Evolutionary conservation across 2,797 vertebrate species (phyloP).

Genomic region (Novumbra hubbsi): DNA sequence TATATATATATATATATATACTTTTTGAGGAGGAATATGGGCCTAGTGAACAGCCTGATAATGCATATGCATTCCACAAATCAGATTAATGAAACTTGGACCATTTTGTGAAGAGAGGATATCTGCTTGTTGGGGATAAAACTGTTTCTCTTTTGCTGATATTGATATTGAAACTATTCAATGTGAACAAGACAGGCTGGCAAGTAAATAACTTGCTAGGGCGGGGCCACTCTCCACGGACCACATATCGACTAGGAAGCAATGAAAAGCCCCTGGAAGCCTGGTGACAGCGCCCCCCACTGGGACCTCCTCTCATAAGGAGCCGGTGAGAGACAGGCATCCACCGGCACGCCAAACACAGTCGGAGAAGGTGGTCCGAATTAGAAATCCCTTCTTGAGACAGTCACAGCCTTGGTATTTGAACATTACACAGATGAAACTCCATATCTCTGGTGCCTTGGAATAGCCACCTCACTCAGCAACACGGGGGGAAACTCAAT

Average conservation of each 20-base stretch:
- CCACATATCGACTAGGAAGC: constrained; percentile 4
- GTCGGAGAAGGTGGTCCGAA: constrained; percentile 54
- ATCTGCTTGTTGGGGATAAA: constrained; percentile 45
- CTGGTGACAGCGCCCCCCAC: too few relatives aligned
- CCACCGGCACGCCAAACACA: constrained; percentile 28
- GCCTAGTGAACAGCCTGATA: constrained; percentile 43
- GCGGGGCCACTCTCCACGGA: neutral
- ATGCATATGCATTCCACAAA: constrained; percentile 54
- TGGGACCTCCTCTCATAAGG: constrained; percentile 21
- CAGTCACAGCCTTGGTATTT: constrained; percentile 52
- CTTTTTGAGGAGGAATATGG: neutral
- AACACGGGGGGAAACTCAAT: constrained; percentile 56
- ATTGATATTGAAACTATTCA: too few relatives aligned
- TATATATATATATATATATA: too few relatives aligned
- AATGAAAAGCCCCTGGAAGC: too few relatives aligned
- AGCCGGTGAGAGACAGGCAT: constrained; percentile 33
- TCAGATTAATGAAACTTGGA: constrained; percentile 47
- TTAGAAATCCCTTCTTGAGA: constrained; percentile 58
- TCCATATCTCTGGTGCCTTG: constrained; percentile 46
- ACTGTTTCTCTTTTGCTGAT: constrained; percentile 35
- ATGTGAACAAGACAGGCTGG: neutral
- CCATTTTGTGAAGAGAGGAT: neutral
- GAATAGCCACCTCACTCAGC: constrained; percentile 62
- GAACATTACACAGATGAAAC: constrained; percentile 69
- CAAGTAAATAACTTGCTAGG: neutral